Conservation (phyloP, 2,888 invertebrate species). For the Escarpia spicata region DNA sequence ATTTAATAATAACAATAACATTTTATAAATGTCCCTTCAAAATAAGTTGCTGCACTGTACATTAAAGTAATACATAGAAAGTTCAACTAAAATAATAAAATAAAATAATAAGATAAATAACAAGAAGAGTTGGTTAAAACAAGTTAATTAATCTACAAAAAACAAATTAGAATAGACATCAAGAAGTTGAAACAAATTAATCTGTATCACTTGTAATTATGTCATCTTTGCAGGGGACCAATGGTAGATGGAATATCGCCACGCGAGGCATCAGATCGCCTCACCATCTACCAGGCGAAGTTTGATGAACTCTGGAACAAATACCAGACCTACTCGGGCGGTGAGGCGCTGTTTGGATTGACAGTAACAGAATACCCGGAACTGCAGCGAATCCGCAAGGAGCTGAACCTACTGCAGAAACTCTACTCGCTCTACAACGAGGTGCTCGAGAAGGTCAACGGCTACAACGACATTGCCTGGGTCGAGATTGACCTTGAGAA, state of each 20-base stretch:
- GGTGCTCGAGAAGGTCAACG: conserved; percentile 93
- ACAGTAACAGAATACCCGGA: conserved; percentile 93
- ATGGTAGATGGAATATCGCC: conserved; percentile 93
- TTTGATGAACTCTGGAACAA: conserved; percentile 97
- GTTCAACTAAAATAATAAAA: too few relatives aligned
- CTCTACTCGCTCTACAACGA: conserved; percentile 95
- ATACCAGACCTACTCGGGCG: conserved; percentile 90
- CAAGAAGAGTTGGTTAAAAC: too few relatives aligned
- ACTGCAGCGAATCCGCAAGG: conserved; percentile 89
- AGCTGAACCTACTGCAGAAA: conserved; percentile 93
- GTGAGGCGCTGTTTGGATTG: conserved; percentile 93
- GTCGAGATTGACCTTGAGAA: conserved; percentile 95
- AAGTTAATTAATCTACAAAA: background rate
- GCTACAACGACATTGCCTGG: conserved; percentile 97
- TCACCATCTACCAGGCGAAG: conserved; percentile 80
- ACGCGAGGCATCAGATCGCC: conserved; percentile 90
- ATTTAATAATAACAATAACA: too few relatives aligned
- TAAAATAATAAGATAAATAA: too few relatives aligned
- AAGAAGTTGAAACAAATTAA: background rate
- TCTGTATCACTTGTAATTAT: background rate
- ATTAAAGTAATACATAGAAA: too few relatives aligned
- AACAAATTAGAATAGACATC: background rate
- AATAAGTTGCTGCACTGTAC: too few relatives aligned
- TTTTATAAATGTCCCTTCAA: too few relatives aligned
- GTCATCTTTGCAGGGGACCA: conserved; percentile 74